A percentile compares a stretch with the other conserved stretches of the same genome.
Conservation (phyloP, 1,140 invertebrate species). For the Daktulosphaira vitifoliae region DNA sequence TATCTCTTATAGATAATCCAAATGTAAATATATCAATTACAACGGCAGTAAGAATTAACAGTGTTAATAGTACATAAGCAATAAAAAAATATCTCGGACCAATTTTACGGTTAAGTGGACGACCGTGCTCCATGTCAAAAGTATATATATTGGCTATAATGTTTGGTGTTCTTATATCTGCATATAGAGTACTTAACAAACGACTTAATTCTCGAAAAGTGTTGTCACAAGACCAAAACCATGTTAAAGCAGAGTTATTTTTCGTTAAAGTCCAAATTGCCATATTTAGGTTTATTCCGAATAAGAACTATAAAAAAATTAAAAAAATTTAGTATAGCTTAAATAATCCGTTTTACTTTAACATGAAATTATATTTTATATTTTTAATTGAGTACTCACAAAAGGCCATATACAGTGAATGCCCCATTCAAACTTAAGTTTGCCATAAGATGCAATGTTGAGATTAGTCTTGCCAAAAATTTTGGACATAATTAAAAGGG, state of each 20-base stretch:
- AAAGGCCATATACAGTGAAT: too few species aligned
- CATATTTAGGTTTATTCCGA: too few species aligned
- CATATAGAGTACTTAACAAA: background rate
- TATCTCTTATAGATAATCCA: background rate
- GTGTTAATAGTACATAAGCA: background rate
- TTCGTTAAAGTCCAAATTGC: too few species aligned
- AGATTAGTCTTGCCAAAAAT: too few species aligned
- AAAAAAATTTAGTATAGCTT: too few species aligned
- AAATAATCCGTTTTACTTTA: too few species aligned
- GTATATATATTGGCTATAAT: conserved; percentile 2
- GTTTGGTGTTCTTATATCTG: background rate
- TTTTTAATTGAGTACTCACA: too few species aligned
- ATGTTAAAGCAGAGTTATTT: background rate
- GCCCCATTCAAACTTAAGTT: too few species aligned
- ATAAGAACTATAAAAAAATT: too few species aligned
- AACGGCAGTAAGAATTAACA: background rate
- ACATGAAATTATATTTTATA: too few species aligned
- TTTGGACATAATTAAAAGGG: too few species aligned
- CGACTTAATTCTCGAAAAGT: background rate
- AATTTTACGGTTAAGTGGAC: background rate
- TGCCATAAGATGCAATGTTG: too few species aligned
- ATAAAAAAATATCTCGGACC: conserved; percentile 1
- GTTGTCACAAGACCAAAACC: conserved; percentile 5
- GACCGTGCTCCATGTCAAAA: background rate
- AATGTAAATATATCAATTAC: background rate